Evolutionary conservation across 2,113 vertebrate species (phyloP), one percentile per base, ranked within the genome.

Genomic region (Perognathus longimembris): DNA sequence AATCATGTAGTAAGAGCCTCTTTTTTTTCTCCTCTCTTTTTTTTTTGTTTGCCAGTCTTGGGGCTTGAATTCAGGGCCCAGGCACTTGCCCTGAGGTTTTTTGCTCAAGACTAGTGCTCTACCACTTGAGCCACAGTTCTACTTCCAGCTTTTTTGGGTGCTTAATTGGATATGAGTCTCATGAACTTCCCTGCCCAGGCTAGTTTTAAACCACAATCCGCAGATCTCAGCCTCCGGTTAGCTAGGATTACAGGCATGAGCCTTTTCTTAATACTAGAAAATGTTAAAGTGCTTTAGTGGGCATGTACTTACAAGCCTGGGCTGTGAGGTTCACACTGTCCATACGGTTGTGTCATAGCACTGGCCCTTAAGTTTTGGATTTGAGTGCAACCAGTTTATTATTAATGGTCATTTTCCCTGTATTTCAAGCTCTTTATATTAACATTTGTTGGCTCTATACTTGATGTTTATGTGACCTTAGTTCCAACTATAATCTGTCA

Each of bases 1-100:
- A 9, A 7, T 82, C 89, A 42, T 82, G 42, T 89, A 92, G 86
- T 96, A 95, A 63, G 40, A 92, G 28, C 81, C 83, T 89, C 94
- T 86, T n/a, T n/a, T n/a, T n/a, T n/a, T n/a, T n/a, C n/a, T n/a
- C n/a, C n/a, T n/a, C n/a, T n/a, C n/a, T n/a, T n/a, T n/a, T n/a
- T n/a, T n/a, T n/a, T n/a, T n/a, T n/a, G n/a, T n/a, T n/a, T n/a
- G n/a, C n/a, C n/a, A n/a, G n/a, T n/a, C n/a, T n/a, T n/a, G n/a
- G n/a, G n/a, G n/a, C n/a, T n/a, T n/a, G n/a, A n/a, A n/a, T n/a
- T n/a, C n/a, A n/a, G n/a, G n/a, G n/a, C n/a, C n/a, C n/a, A n/a
- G n/a, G n/a, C n/a, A n/a, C n/a, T n/a, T n/a, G n/a, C n/a, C n/a
- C n/a, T n/a, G n/a, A n/a, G n/a, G n/a, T n/a, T n/a, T n/a, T n/a